Evolutionary conservation across 2,888 invertebrate species (phyloP).

Genomic region (Cerastis rubricosa): DNA sequence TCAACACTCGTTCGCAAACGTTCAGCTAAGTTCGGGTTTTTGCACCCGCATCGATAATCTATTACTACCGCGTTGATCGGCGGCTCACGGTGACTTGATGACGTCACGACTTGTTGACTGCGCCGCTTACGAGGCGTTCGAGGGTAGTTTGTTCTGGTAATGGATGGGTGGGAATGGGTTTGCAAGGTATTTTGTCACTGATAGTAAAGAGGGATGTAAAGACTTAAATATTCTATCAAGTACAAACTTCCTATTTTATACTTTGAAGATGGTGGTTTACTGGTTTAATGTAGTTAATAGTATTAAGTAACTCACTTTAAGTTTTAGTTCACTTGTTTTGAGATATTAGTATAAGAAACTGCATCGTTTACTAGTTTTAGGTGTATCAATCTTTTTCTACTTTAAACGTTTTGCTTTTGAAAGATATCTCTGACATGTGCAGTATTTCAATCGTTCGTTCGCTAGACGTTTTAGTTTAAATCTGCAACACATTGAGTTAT

Average conservation of each 20-base stretch:
- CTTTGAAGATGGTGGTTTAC: not conserved
- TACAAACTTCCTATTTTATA: not conserved
- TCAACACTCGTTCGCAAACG: slow-evolving; percentile 9
- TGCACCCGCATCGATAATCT: slow-evolving; percentile 34
- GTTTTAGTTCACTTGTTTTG: not conserved
- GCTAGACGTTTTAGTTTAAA: slow-evolving; percentile 14
- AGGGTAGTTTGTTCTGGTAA: slow-evolving; percentile 15
- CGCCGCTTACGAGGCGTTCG: not conserved
- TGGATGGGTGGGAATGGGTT: not conserved
- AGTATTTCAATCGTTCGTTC: slow-evolving; percentile 8
- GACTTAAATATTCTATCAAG: too few species aligned
- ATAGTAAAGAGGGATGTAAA: not conserved
- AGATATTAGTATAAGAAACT: not conserved
- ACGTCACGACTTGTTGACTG: slow-evolving; percentile 37
- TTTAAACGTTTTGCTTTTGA: not conserved
- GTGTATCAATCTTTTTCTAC: not conserved
- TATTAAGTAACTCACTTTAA: not conserved
- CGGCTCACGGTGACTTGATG: slow-evolving; percentile 5
- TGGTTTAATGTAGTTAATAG: not conserved
- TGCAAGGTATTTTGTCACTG: not conserved
- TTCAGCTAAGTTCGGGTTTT: slow-evolving; percentile 17
- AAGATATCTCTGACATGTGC: not conserved
- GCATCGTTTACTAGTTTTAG: not conserved
- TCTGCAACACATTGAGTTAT: slow-evolving; percentile 3
- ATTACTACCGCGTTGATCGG: slow-evolving; percentile 12